Evolutionary conservation across 2,888 invertebrate genomes (phyloP).

Genomic region (Phania funesta): DNA sequence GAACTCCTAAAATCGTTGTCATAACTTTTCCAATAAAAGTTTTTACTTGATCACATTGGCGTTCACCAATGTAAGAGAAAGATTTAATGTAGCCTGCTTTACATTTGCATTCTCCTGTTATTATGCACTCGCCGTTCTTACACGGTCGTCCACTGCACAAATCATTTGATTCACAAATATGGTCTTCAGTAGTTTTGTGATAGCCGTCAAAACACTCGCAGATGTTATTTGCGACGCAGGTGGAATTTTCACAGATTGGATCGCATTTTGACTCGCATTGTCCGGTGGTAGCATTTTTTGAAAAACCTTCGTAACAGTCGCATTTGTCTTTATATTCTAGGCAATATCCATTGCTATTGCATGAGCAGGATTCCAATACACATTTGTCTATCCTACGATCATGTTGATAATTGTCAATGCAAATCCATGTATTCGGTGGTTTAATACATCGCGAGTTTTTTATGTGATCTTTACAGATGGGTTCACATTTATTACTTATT

Average conservation of each 20-base stretch:
- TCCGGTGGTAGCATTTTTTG: slow-evolving; percentile 1
- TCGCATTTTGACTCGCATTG: slow-evolving; percentile 34
- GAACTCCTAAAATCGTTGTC: slow-evolving; percentile 39
- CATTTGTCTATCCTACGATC: slow-evolving; percentile 35
- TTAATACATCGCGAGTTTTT: slow-evolving; percentile 32
- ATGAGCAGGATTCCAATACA: slow-evolving; percentile 43
- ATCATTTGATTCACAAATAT: slow-evolving; percentile 46
- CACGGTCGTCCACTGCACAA: slow-evolving; percentile 30
- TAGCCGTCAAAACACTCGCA: slow-evolving; percentile 38
- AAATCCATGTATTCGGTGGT: slow-evolving; percentile 41
- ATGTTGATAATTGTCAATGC: slow-evolving; percentile 26
- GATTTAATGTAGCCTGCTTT: slow-evolving; percentile 55
- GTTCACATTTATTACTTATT: slow-evolving; percentile 25
- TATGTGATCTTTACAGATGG: slow-evolving; percentile 26
- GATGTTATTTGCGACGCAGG: slow-evolving; percentile 32
- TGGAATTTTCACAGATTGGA: slow-evolving; percentile 37
- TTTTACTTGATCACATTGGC: slow-evolving; percentile 28
- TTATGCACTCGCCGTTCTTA: slow-evolving; percentile 46
- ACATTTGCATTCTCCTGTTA: slow-evolving; percentile 49
- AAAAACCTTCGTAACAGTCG: slow-evolving; percentile 47
- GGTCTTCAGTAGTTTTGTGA: slow-evolving; percentile 13
- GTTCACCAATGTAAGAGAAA: slow-evolving; percentile 23
- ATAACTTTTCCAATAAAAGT: slow-evolving; percentile 54
- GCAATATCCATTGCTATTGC: slow-evolving; percentile 42
- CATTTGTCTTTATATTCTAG: slow-evolving; percentile 18